Base-by-base conservation (phyloP, 2,797 vertebrate genomes). In the Neopelma chrysocephalum region DNA sequence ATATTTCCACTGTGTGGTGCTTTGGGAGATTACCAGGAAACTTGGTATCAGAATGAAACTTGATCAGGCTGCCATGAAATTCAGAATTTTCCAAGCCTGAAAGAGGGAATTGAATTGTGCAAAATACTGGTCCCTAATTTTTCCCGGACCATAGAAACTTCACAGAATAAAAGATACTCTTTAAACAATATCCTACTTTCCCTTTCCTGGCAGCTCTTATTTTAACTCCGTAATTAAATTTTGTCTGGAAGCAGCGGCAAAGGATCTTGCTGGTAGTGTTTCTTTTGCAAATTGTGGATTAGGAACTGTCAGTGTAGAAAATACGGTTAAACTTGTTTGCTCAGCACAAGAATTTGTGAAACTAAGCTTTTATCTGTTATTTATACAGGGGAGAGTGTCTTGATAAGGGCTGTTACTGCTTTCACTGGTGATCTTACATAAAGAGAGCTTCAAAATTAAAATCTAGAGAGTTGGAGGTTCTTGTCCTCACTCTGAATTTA, bases 21-120 rank as follows among this genome's bases (percentile, higher is more conserved):
- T 82, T 92, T 80, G 76, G 78, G 91, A 85, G 42, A 78, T 89
- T 85, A 95, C 85, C 45, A 64, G 68, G 66, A 93, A 89, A 56
- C 42, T 73, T 89, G 66, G 38, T 87, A 73, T 90, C 15, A 12
- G 80, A 82, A 71, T 82, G 90, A 90, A 94, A 93, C 90, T 85
- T 78, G 73, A 89, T 82, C 64, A 53, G 47, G 60, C 36, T 92
- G 78, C 81, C 3, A 6, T 90, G 93, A 95, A 96, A 93, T 94
- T 87, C 25, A 43, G 73, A 84, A 56, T 92, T 95, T 89, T 96
- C 64, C 75, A 43, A 90, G 72, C 56, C 51, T 72, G 57, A 36
- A 76, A 92, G 58, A 45, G 31, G 27, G 62, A 86, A 73, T 5
- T 66, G 40, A 65, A 40, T 84, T 79, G 12, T 87, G 26, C 91